These are phyloP conservation scores for Dinomys branickii DNA, from an alignment of 2,113 vertebrate genomes.

Conservation along the genomic window DNA sequence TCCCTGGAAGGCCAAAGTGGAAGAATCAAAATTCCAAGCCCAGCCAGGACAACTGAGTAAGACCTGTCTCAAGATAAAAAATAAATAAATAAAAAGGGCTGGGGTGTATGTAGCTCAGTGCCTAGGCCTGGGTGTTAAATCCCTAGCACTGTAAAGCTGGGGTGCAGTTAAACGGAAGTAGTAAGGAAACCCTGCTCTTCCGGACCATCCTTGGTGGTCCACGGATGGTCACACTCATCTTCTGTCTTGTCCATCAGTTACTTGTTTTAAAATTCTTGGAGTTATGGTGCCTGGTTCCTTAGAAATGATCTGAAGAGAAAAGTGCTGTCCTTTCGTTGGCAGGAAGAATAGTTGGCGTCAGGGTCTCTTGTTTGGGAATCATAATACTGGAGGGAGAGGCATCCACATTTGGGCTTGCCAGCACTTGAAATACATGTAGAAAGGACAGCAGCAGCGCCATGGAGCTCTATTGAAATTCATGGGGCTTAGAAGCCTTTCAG, in stretches of 20 bases:
- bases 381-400: constrained; percentile 23
- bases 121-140: not conserved
- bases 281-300: constrained; percentile 68
- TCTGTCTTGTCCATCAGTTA: constrained; percentile 53
- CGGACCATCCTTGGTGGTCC: constrained; percentile 50
- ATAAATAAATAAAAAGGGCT: not conserved
- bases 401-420: constrained; percentile 63
- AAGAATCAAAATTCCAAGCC: not conserved
- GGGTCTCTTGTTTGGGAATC: constrained; percentile 53
- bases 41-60: not conserved
- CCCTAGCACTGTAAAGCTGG: not conserved
- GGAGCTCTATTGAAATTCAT: constrained; percentile 53
- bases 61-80: not conserved
- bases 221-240: not conserved
- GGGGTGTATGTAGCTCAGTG: not conserved
- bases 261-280: constrained; percentile 79
- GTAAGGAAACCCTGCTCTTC: constrained; percentile 28
- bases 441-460: constrained; percentile 38
- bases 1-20: not conserved
- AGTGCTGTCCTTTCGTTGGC: constrained; percentile 61
- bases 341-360: constrained; percentile 47
- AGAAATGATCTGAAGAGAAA: constrained; percentile 75
- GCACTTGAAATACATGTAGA: constrained; percentile 47
- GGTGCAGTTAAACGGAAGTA: not conserved
- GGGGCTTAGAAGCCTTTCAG: constrained; percentile 46